Evolutionary conservation across 2,888 invertebrate genomes (phyloP), one percentile per base, ranked within the genome.

Genomic region (Tetragonisca angustula): DNA sequence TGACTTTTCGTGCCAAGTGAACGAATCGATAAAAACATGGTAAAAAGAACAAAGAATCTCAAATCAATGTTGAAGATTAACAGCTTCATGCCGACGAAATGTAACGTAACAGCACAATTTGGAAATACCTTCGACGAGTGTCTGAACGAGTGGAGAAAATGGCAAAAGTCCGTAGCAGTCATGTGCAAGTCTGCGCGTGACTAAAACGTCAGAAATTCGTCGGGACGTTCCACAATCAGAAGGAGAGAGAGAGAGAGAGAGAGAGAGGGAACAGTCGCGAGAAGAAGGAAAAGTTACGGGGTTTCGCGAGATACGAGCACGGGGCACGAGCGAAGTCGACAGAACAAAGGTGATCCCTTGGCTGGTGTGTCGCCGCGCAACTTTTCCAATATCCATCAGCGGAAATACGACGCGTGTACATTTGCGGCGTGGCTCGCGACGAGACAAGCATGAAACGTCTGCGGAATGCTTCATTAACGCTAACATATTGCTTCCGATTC

Each of bases 321-420:
- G 72, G 74, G 64, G 65, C 54, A 68, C 61, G 71, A 52, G 72
- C 77, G 77, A 72, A 72, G 76, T 72, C 76, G 77, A 77, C 75
- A 75, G 67, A 65, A 67, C 87, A 79, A 76, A 79, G 73, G 70
- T 79, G 87, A 85, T 84, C 87, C 83, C 81, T 81, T 72, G 81
- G 79, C 68, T 85, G 84, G 86, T 77, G 81, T 89, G 90, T 89
- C 87, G 85, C 82, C 79, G 43, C 74, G 71, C 88, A 90, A 90
- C 90, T 90, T 90, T 90, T 88, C 90, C 90, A 90, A 90, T 90
- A 88, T 90, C 90, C 84, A 87, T 83, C 85, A 83, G 81, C 27
- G 80, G 72, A 79, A 76, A 79, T 78, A 76, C 86, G 85, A 88
- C 61, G 69, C 36, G 86, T 75, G 78, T 54, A 72, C 85, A 79